phyloP scores from a whole-genome alignment of 2,797 vertebrate species.

The Clangula hyemalis region DNA sequence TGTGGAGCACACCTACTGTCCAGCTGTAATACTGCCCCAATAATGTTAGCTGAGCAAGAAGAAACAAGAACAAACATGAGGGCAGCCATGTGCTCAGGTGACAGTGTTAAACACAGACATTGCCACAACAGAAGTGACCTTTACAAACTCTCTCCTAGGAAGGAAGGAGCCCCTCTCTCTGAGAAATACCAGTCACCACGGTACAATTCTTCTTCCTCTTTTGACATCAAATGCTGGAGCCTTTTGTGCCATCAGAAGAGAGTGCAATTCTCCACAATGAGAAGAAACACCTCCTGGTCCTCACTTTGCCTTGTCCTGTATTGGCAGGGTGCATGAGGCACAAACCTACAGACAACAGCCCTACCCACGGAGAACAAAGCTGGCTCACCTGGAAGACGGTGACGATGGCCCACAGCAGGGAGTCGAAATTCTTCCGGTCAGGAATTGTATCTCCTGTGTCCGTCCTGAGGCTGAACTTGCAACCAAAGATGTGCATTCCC shows the following conservation, averaged over 20 bases:
- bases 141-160: not conserved
- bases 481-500: conserved; percentile 98
- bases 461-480: conserved; percentile 96
- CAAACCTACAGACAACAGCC: no score
- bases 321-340: no score
- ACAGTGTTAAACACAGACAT: not conserved
- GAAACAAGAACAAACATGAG: not conserved
- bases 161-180: not conserved
- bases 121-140: not conserved
- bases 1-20: not conserved
- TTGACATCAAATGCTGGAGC: not conserved
- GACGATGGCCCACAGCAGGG: conserved; percentile 95
- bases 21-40: not conserved
- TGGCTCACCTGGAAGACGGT: conserved; percentile 93
- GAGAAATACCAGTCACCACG: not conserved
- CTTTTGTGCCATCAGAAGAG: not conserved
- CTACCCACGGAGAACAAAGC: not conserved
- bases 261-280: not conserved
- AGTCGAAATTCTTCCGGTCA: conserved; percentile 97
- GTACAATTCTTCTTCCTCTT: not conserved
- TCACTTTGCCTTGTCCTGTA: not conserved
- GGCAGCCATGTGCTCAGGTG: not conserved
- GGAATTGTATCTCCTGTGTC: conserved; percentile 96
- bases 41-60: not conserved
- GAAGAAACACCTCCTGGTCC: not conserved